phyloP scores from a whole-genome alignment of 1,140 invertebrate species.

The Vollenhovia emeryi region DNA sequence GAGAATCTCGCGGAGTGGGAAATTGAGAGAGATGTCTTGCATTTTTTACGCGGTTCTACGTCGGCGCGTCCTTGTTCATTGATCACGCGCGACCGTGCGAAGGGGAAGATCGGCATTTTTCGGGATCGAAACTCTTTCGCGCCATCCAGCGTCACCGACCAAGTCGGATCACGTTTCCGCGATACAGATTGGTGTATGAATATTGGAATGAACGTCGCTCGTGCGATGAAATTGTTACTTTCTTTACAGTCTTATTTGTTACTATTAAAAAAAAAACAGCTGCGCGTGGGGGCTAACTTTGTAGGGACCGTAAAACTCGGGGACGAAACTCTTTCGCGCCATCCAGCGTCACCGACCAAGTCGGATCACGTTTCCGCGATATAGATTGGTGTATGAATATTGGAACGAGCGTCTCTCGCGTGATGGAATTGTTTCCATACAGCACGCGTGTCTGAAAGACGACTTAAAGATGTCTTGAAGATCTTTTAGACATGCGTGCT shows the following conservation, averaged over 20 bases:
- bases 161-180: background rate
- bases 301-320: no score
- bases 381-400: background rate
- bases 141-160: no score
- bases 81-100: background rate
- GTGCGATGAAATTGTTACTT: background rate
- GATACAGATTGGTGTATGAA: background rate
- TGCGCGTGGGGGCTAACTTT: no score
- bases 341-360: no score
- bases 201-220: background rate
- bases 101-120: background rate
- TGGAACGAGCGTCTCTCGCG: background rate
- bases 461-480: no score
- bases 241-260: background rate
- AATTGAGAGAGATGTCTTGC: constrained; percentile 60
- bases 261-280: background rate
- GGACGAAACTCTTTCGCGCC: background rate
- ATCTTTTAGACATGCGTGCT: no score
- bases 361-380: background rate
- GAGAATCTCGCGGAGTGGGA: background rate
- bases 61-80: constrained; percentile 1
- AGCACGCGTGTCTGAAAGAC: no score
- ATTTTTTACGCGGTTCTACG: constrained; percentile 54
- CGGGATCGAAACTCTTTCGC: background rate
- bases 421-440: background rate